A percentile compares a stretch with the other conserved stretches of the same genome.
Evolutionary conservation across 2,797 vertebrate genomes (phyloP).

Genomic region (Cossypha dichroa): DNA sequence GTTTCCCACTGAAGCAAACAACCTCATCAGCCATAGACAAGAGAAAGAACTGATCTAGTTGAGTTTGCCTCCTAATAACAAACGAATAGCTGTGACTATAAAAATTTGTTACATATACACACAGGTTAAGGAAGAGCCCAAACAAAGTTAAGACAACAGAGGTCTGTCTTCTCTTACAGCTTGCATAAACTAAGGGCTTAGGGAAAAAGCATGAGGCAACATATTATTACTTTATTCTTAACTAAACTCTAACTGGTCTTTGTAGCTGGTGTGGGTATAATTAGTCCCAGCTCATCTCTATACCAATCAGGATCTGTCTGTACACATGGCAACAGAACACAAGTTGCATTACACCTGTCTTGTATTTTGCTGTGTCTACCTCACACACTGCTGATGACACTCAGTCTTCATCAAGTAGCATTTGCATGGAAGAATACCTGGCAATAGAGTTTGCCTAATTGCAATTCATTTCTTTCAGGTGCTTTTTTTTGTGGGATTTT

Average conservation of each 20-base stretch:
- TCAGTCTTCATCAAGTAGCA: neutral
- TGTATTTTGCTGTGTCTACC: neutral
- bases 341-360: neutral
- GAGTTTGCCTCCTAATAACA: neutral
- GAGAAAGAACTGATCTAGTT: neutral
- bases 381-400: neutral
- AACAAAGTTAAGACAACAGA: neutral
- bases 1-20: neutral
- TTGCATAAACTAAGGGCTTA: neutral
- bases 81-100: neutral
- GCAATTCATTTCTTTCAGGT: neutral
- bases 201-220: neutral
- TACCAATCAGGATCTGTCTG: rapidly evolving
- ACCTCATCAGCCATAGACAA: neutral
- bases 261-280: neutral
- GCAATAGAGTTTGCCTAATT: neutral
- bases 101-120: neutral
- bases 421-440: neutral
- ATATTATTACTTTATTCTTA: neutral
- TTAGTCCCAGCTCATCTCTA: neutral
- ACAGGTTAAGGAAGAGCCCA: neutral
- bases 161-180: neutral
- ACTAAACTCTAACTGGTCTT: neutral
- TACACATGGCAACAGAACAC: neutral
- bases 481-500: neutral